A percentile compares a stretch with the other conserved stretches of the same genome.
These are phyloP conservation scores for Battus philenor DNA, from an alignment of 1,140 invertebrate genomes.

Conservation along the genomic window DNA sequence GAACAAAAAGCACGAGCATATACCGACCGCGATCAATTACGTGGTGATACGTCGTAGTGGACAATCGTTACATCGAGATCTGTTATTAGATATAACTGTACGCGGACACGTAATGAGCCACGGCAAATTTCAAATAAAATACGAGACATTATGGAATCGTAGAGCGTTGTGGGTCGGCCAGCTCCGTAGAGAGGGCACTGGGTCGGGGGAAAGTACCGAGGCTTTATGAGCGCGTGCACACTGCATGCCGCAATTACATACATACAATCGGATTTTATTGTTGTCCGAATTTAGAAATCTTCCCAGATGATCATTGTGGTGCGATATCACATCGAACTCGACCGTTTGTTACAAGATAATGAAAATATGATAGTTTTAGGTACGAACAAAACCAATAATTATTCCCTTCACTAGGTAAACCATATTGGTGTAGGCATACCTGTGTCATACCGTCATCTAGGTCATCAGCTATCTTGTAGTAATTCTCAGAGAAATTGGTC, in stretches of 20 bases:
- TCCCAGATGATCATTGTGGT: slow-evolving; percentile 1
- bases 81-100: slow-evolving; percentile 56
- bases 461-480: too few species aligned
- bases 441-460: too few species aligned
- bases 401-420: too few species aligned
- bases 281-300: slow-evolving; percentile 12
- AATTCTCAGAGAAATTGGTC: too few species aligned
- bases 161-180: slow-evolving; percentile 55
- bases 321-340: neutral
- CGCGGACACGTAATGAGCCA: slow-evolving; percentile 45
- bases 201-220: slow-evolving; percentile 70
- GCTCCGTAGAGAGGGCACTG: slow-evolving; percentile 61
- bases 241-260: slow-evolving; percentile 65
- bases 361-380: too few species aligned
- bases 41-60: slow-evolving; percentile 24
- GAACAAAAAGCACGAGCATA: neutral
- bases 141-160: slow-evolving; percentile 64
- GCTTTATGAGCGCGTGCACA: slow-evolving; percentile 47
- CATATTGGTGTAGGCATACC: too few species aligned
- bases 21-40: slow-evolving; percentile 22
- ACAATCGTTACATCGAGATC: slow-evolving; percentile 37
- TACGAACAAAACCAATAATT: too few species aligned
- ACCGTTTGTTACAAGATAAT: too few species aligned
- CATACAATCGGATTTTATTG: slow-evolving; percentile 16
- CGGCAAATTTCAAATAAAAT: slow-evolving; percentile 57